A percentile compares a stretch with the other conserved stretches of the same genome.
Conservation (phyloP, 2,888 invertebrate species). For the Dysmachus trigonus region DNA sequence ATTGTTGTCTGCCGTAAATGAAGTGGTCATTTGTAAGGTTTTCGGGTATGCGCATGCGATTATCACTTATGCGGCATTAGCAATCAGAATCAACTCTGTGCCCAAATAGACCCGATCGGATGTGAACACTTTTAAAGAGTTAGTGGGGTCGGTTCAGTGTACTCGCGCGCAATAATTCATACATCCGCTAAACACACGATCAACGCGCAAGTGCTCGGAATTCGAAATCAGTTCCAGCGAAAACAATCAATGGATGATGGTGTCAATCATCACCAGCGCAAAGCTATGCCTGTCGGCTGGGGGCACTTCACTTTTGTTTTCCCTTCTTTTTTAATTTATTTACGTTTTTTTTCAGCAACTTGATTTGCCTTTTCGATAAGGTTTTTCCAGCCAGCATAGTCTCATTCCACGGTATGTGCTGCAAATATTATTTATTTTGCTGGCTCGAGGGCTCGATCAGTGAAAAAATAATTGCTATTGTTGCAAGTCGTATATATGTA, state of each 20-base stretch:
- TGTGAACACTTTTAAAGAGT: conserved; percentile 6
- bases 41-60: neutral
- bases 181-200: conserved; percentile 25
- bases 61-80: neutral
- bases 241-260: conserved; percentile 35
- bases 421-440: neutral
- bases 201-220: conserved; percentile 8
- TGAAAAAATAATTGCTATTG: neutral
- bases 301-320: neutral
- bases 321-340: neutral
- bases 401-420: neutral
- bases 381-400: neutral
- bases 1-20: neutral
- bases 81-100: neutral
- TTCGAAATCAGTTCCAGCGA: conserved; percentile 25
- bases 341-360: neutral
- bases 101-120: neutral
- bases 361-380: neutral
- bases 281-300: neutral
- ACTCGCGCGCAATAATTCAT: conserved; percentile 32
- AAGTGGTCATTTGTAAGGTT: neutral
- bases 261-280: conserved; percentile 26
- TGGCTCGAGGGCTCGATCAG: neutral
- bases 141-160: conserved; percentile 14
- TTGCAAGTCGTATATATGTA: neutral